Evolutionary conservation across 92 coral and sea anemone species (phyloP).

Genomic region (Isaurus tuberculatus): DNA sequence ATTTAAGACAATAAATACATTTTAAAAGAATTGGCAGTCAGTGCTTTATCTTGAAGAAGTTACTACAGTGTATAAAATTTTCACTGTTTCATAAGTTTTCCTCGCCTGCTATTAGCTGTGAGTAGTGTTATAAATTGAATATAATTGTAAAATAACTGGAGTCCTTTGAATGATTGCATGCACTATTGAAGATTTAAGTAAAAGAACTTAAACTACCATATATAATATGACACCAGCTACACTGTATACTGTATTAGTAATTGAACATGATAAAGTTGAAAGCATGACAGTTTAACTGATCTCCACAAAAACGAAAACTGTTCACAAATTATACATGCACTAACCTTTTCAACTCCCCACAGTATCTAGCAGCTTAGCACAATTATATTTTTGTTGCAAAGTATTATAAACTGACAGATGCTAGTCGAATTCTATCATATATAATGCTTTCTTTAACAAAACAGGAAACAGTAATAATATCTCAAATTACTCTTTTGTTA

Average conservation of each 20-base stretch:
- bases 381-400: constrained; percentile 1
- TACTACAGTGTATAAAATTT: not conserved
- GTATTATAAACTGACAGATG: not conserved
- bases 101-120: constrained; percentile 7
- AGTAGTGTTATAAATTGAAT: not conserved
- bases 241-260: not conserved
- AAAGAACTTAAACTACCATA: constrained; percentile 3
- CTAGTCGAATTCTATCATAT: not conserved
- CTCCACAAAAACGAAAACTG: not conserved
- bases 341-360: constrained; percentile 4
- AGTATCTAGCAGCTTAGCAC: not conserved
- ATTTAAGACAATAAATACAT: not conserved
- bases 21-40: not conserved
- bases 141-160: not conserved
- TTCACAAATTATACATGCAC: constrained; percentile 3
- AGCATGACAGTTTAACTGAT: constrained; percentile 1
- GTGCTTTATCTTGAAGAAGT: constrained; percentile 1
- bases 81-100: not conserved
- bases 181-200: constrained; percentile 2
- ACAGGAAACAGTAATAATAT: constrained; percentile 2
- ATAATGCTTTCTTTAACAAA: not conserved
- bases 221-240: not conserved
- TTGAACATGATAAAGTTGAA: not conserved
- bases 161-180: constrained; percentile 1
- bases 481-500: not conserved